Evolutionary conservation across 2,888 invertebrate genomes (phyloP).

Genomic region (Unio delphinus): DNA sequence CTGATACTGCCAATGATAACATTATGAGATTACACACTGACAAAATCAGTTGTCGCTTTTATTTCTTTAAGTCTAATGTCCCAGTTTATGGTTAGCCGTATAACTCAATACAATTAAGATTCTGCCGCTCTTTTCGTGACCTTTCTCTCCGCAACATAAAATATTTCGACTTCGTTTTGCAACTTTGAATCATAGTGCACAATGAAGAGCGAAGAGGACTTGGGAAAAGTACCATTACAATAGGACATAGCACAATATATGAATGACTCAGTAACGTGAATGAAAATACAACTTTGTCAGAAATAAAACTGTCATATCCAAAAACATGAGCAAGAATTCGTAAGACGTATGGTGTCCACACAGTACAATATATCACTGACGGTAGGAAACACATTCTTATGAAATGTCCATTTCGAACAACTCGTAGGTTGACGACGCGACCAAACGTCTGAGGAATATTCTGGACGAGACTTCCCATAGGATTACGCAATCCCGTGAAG

Average conservation of each 20-base stretch:
- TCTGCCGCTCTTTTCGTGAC: no score
- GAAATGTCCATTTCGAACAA: slow-evolving; percentile 59
- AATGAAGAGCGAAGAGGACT: slow-evolving; percentile 28
- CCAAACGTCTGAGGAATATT: slow-evolving; percentile 47
- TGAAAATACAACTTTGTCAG: slow-evolving; percentile 41
- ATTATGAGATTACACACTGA: no score
- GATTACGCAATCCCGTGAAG: slow-evolving; percentile 48
- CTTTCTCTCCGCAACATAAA: no score
- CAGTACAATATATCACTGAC: slow-evolving; percentile 44
- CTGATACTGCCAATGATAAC: no score
- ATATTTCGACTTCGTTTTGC: no score
- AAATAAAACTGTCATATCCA: slow-evolving; percentile 24
- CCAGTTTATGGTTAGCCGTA: no score
- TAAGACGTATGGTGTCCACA: slow-evolving; percentile 61
- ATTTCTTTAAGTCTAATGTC: no score
- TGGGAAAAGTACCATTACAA: slow-evolving; percentile 48
- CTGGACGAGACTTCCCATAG: slow-evolving; percentile 38
- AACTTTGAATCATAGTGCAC: background rate
- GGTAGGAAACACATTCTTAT: slow-evolving; percentile 58
- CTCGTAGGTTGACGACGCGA: slow-evolving; percentile 54
- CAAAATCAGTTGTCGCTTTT: no score
- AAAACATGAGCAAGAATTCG: slow-evolving; percentile 57
- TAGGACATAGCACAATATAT: slow-evolving; percentile 59
- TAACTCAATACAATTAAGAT: no score
- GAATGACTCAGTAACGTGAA: slow-evolving; percentile 58